Conservation (phyloP, 2,888 invertebrate species). For the Agrochola litura region DNA sequence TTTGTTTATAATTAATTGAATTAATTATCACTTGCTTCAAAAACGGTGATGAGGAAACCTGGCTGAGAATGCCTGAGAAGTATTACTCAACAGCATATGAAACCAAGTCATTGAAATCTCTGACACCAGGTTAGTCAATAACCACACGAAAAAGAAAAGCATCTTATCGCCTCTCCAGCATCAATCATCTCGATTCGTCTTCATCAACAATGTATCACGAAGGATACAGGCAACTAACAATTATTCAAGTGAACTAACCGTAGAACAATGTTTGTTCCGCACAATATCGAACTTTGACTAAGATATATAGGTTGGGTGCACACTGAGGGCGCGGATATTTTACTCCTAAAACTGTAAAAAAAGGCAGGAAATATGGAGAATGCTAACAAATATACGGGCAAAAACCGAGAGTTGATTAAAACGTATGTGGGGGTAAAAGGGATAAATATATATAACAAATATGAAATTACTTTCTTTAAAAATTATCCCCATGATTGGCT, state of each 20-base stretch:
- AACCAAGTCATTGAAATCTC: too few relatives aligned
- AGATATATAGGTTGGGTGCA: slow-evolving; percentile 25
- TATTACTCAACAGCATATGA: too few relatives aligned
- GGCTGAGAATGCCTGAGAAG: too few relatives aligned
- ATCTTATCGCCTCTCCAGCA: background rate
- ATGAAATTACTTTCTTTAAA: too few relatives aligned
- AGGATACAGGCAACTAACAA: slow-evolving; percentile 55
- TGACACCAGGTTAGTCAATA: too few relatives aligned
- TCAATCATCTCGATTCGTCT: slow-evolving; percentile 5
- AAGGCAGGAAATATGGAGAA: background rate
- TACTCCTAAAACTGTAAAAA: background rate
- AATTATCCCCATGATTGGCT: too few relatives aligned
- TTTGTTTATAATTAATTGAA: too few relatives aligned
- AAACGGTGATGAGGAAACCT: too few relatives aligned
- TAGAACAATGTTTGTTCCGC: slow-evolving; percentile 68
- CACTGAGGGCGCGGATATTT: slow-evolving; percentile 1
- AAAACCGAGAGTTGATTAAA: background rate
- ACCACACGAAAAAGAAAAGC: too few relatives aligned
- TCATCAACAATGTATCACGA: slow-evolving; percentile 52
- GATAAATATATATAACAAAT: too few relatives aligned
- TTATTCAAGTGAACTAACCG: slow-evolving; percentile 61
- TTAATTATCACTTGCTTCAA: too few relatives aligned
- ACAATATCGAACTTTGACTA: slow-evolving; percentile 72
- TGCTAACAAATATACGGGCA: background rate
- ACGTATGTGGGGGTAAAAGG: background rate